A percentile compares a stretch with the other conserved stretches of the same genome.
Evolutionary conservation across 2,797 vertebrate species (phyloP).

Genomic region (Manis pentadactyla): DNA sequence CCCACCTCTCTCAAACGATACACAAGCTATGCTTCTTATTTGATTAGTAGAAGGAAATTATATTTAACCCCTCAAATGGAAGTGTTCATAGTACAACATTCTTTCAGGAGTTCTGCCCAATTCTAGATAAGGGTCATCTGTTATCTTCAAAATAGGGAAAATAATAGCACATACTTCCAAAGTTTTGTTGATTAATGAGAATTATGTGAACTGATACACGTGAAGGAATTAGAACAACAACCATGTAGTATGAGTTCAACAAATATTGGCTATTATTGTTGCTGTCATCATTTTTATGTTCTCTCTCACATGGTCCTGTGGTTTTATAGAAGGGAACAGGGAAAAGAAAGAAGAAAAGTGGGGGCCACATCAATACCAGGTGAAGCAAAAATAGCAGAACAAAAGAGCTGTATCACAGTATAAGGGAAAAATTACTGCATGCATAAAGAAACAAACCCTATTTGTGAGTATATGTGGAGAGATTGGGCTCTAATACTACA

Average conservation of each 20-base stretch:
- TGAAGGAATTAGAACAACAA: neutral
- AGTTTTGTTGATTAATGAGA: neutral
- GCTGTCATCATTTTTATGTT: neutral
- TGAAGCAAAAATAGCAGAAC: neutral
- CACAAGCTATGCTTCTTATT: neutral
- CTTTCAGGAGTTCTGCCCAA: neutral
- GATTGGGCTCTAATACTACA: neutral
- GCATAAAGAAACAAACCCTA: neutral
- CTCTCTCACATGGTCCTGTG: neutral
- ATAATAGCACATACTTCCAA: neutral
- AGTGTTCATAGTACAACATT: neutral
- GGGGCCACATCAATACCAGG: neutral
- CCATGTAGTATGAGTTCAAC: neutral
- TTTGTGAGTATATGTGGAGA: neutral
- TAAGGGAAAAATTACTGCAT: neutral
- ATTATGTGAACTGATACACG: neutral
- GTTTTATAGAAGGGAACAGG: neutral
- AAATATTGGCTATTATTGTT: neutral
- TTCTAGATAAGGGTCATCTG: neutral
- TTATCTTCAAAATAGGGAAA: slow-evolving; percentile 39
- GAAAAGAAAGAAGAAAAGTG: neutral
- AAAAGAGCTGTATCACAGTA: neutral
- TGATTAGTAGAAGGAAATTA: neutral
- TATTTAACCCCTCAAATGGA: neutral
- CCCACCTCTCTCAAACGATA: neutral